Conservation (phyloP, 2,888 invertebrate genomes). For the Caenorhabditis japonica region DNA sequence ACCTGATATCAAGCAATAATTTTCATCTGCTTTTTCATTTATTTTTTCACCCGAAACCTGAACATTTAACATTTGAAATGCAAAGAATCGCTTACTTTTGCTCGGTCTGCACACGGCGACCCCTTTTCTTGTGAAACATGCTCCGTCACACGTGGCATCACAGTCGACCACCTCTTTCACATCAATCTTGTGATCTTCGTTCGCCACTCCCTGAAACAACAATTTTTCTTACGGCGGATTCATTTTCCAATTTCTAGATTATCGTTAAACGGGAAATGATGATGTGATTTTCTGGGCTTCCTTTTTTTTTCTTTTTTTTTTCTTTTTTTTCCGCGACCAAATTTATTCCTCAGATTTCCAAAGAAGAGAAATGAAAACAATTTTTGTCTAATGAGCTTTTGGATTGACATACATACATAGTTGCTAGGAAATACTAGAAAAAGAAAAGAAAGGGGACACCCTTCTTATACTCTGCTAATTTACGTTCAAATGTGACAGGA, state of each 20-base stretch:
- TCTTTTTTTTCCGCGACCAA: neutral
- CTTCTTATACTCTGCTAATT: too few species aligned
- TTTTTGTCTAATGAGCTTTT: too few species aligned
- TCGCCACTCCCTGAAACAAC: slow-evolving; percentile 22
- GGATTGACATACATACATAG: too few species aligned
- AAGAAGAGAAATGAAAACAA: too few species aligned
- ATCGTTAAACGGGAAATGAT: too few species aligned
- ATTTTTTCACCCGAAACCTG: too few species aligned
- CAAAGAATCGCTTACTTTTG: slow-evolving; percentile 34
- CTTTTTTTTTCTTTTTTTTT: slow-evolving; percentile 1
- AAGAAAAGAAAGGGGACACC: too few species aligned
- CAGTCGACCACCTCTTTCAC: slow-evolving; percentile 23
- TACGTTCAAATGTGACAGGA: too few species aligned
- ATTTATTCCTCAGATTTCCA: slow-evolving; percentile 4
- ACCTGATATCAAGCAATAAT: too few species aligned
- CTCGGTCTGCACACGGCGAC: slow-evolving; percentile 20
- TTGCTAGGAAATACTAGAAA: too few species aligned
- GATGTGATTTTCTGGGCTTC: slow-evolving; percentile 4
- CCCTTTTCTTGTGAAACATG: slow-evolving; percentile 33
- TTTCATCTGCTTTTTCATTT: too few species aligned
- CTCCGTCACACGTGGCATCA: slow-evolving; percentile 33
- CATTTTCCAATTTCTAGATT: neutral
- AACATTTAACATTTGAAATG: too few species aligned
- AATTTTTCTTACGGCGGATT: neutral
- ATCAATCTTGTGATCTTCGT: slow-evolving; percentile 18